Percentiles rank a stretch among this genome's conserved stretches.
Evolutionary conservation across 1,140 invertebrate genomes (phyloP).

Genomic region (Pseudomyrmex dendroicus): DNA sequence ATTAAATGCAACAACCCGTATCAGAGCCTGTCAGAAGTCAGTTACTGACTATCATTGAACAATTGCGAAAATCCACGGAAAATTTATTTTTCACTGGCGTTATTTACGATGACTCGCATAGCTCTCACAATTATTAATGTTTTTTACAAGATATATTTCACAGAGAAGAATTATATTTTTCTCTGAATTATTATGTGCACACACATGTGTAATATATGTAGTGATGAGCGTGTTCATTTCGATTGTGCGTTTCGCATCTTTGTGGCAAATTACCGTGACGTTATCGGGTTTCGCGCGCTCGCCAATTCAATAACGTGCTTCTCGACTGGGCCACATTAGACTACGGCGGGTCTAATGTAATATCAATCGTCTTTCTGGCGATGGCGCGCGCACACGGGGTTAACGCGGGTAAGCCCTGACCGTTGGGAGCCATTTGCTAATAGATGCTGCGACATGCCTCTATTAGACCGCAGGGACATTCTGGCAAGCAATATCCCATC

Average conservation of each 20-base stretch:
- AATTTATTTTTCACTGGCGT: constrained; percentile 38
- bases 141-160: neutral
- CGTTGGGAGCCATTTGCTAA: constrained; percentile 82
- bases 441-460: constrained; percentile 80
- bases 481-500: constrained; percentile 77
- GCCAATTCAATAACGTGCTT: constrained; percentile 66
- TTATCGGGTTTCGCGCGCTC: constrained; percentile 45
- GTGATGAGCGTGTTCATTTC: constrained; percentile 3
- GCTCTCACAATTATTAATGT: constrained; percentile 6
- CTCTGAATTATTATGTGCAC: neutral
- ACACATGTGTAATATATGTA: neutral
- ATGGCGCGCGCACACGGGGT: constrained; percentile 66
- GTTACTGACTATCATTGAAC: constrained; percentile 43
- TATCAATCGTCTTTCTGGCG: constrained; percentile 76
- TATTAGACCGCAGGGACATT: constrained; percentile 81
- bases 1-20: constrained; percentile 63
- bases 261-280: constrained; percentile 47
- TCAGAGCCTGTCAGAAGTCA: constrained; percentile 14
- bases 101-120: constrained; percentile 10
- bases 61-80: constrained; percentile 37
- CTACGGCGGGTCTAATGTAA: constrained; percentile 67
- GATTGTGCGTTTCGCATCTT: constrained; percentile 24
- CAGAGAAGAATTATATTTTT: constrained; percentile 16
- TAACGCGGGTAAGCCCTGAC: constrained; percentile 77
- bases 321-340: constrained; percentile 70